A percentile compares a stretch with the other conserved stretches of the same genome.
Evolutionary conservation across 2,888 invertebrate species (phyloP).

Genomic region (Caenorhabditis drosophilae): DNA sequence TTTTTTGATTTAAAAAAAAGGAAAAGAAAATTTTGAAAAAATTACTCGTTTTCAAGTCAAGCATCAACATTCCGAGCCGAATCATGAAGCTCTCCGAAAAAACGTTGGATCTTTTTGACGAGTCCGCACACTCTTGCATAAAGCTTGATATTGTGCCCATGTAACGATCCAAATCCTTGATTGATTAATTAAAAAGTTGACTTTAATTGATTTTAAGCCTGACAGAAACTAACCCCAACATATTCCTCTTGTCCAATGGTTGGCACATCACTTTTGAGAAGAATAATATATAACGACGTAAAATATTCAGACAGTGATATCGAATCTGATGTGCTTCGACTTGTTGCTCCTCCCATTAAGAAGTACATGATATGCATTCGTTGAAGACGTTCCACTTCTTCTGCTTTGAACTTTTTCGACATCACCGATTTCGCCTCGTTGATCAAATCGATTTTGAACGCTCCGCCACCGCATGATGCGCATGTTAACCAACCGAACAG

Average conservation of each 20-base stretch:
- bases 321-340: neutral
- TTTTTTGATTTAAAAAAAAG: too few relatives aligned
- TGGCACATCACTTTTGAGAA: neutral
- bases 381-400: neutral
- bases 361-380: conserved; percentile 2
- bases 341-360: conserved; percentile 1
- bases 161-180: neutral
- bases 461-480: neutral
- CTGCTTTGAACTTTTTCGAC: neutral
- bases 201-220: neutral
- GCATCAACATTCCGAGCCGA: neutral
- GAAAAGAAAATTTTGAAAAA: neutral
- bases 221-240: neutral
- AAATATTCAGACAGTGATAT: neutral
- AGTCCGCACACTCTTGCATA: neutral
- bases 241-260: neutral
- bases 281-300: neutral
- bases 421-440: neutral
- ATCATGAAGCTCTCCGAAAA: neutral
- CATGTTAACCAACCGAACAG: neutral
- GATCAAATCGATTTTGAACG: neutral
- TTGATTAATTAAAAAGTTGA: neutral
- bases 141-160: conserved; percentile 4
- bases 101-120: neutral
- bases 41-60: neutral